phyloP scores from a whole-genome alignment of 2,797 vertebrate genomes.

The Hafferia zeledoni region DNA sequence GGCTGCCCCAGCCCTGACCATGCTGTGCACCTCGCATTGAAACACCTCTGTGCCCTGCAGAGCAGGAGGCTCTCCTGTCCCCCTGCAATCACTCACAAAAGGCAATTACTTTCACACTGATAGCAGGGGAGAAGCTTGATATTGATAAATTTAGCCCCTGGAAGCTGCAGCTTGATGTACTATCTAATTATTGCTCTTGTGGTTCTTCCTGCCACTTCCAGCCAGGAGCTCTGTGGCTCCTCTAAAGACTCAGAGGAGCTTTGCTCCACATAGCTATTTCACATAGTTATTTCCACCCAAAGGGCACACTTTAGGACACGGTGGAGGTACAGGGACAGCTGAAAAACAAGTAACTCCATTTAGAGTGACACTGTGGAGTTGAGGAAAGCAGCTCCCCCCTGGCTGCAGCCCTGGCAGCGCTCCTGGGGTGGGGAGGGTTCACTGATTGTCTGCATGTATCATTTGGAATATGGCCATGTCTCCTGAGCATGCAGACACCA shows the following conservation, averaged over 20 bases:
- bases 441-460: neutral
- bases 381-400: neutral
- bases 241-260: neutral
- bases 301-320: neutral
- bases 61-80: neutral
- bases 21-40: accelerated
- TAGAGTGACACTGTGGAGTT: neutral
- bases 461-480: neutral
- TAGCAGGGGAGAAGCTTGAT: neutral
- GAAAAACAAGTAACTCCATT: neutral
- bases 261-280: neutral
- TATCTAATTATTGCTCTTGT: neutral
- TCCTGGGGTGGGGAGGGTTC: neutral
- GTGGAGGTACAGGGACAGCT: neutral
- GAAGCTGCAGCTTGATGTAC: neutral
- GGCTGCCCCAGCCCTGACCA: neutral
- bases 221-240: neutral
- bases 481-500: neutral
- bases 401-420: accelerated
- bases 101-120: neutral
- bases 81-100: neutral
- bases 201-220: neutral
- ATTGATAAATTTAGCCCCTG: conserved; percentile 4
- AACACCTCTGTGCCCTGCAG: accelerated
- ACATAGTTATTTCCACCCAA: neutral